A percentile compares a stretch with the other conserved stretches of the same genome.
These are phyloP conservation scores for Drosophila tropicalis DNA, from an alignment of 1,140 invertebrate genomes.

Conservation along the genomic window DNA sequence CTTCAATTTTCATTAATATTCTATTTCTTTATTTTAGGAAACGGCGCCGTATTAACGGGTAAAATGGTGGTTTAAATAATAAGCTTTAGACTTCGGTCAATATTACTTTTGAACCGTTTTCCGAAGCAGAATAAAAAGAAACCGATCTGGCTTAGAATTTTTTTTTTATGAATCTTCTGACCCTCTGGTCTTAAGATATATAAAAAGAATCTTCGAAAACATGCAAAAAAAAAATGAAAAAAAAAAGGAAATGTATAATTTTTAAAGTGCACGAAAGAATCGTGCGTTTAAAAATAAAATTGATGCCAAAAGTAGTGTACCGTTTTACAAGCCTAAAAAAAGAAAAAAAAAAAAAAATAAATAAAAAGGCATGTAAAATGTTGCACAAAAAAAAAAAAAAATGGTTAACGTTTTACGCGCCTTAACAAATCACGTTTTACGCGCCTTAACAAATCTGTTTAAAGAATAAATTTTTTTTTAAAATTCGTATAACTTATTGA, in stretches of 20 bases:
- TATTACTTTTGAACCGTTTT: slow-evolving; percentile 42
- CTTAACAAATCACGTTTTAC: slow-evolving; percentile 49
- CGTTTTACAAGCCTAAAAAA: slow-evolving; percentile 53
- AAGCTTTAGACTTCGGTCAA: slow-evolving; percentile 54
- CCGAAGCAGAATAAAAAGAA: slow-evolving; percentile 34
- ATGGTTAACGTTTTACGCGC: slow-evolving; percentile 68
- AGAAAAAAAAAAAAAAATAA: slow-evolving; percentile 7
- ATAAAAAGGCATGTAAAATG: slow-evolving; percentile 63
- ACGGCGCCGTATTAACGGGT: not conserved
- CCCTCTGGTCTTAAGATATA: slow-evolving; percentile 10
- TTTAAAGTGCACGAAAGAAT: slow-evolving; percentile 22
- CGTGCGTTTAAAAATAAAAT: slow-evolving; percentile 27
- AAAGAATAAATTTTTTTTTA: slow-evolving; percentile 5
- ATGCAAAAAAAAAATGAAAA: not conserved
- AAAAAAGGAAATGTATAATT: slow-evolving; percentile 17
- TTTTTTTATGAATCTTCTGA: slow-evolving; percentile 17
- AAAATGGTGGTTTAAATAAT: not conserved
- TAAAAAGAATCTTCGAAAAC: slow-evolving; percentile 36
- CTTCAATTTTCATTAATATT: not conserved
- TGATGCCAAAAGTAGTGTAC: slow-evolving; percentile 22
- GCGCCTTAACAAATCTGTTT: no score
- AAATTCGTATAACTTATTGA: slow-evolving; percentile 25
- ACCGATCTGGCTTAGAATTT: slow-evolving; percentile 17
- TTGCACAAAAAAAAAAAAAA: slow-evolving; percentile 41
- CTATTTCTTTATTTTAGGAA: not conserved